phyloP scores from a whole-genome alignment of 2,888 invertebrate genomes.

The Sialis fuliginosa region DNA sequence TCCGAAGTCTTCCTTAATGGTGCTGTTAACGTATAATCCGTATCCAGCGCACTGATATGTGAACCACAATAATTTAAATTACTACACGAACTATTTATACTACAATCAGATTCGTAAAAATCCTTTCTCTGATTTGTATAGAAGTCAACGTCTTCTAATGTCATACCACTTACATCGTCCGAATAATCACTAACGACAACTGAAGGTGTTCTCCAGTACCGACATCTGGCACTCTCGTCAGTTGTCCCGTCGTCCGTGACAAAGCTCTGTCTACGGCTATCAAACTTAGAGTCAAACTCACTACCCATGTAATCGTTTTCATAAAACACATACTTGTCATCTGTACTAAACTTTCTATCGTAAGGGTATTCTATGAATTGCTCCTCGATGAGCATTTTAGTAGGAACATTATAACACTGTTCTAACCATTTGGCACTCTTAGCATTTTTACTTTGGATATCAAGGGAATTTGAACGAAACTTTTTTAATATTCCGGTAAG shows the following conservation, averaged over 20 bases:
- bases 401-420: slow-evolving; percentile 18
- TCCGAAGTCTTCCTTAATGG: slow-evolving; percentile 50
- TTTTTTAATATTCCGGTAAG: not conserved
- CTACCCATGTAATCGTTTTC: slow-evolving; percentile 13
- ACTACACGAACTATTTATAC: slow-evolving; percentile 37
- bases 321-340: slow-evolving; percentile 27
- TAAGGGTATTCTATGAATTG: slow-evolving; percentile 31
- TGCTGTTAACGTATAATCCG: slow-evolving; percentile 31
- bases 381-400: slow-evolving; percentile 35
- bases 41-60: slow-evolving; percentile 33
- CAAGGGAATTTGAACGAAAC: not conserved
- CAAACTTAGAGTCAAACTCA: slow-evolving; percentile 14
- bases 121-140: slow-evolving; percentile 28
- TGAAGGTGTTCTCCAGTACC: slow-evolving; percentile 64
- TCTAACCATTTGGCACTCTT: slow-evolving; percentile 4
- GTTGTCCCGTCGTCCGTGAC: slow-evolving; percentile 28
- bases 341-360: slow-evolving; percentile 28
- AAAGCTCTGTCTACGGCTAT: slow-evolving; percentile 30
- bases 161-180: slow-evolving; percentile 43
- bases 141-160: slow-evolving; percentile 39
- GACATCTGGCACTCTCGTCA: slow-evolving; percentile 26
- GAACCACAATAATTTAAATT: slow-evolving; percentile 38
- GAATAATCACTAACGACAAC: slow-evolving; percentile 80
- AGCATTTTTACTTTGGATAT: slow-evolving; percentile 2
- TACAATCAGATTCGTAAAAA: slow-evolving; percentile 28